A percentile compares a stretch with the other conserved stretches of the same genome.
Evolutionary conservation across 64 coral and sea anemone genomes (phyloP).

Genomic region (Cladopsammia gracilis): DNA sequence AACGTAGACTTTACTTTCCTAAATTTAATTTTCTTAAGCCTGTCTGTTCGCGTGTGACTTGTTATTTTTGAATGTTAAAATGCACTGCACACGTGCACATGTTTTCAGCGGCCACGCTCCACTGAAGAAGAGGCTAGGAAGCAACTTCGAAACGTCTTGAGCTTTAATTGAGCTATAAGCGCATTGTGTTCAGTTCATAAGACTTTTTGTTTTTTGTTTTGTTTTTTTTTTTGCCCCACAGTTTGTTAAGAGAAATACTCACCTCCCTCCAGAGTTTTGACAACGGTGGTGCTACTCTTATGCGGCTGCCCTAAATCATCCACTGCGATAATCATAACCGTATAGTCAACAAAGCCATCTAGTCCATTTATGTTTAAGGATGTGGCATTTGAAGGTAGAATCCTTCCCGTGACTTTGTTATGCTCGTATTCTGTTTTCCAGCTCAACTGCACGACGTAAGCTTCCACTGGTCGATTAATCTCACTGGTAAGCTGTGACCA

Average conservation of each 20-base stretch:
- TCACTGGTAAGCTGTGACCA: not conserved
- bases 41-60: too few species aligned
- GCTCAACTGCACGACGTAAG: not conserved
- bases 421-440: not conserved
- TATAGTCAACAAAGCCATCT: not conserved
- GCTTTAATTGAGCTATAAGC: too few species aligned
- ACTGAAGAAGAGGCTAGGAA: too few species aligned
- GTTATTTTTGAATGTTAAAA: too few species aligned
- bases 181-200: too few species aligned
- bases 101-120: too few species aligned
- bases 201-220: too few species aligned
- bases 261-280: constrained; percentile 1
- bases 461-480: not conserved
- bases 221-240: too few species aligned
- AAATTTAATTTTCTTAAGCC: too few species aligned
- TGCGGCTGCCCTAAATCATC: not conserved
- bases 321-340: not conserved
- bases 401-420: not conserved
- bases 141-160: too few species aligned
- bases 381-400: not conserved
- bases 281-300: not conserved
- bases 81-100: too few species aligned
- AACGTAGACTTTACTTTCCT: too few species aligned
- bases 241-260: not conserved
- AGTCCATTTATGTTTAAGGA: not conserved